Evolutionary conservation across 2,888 invertebrate species (phyloP), one percentile per base, ranked within the genome.

Genomic region (Drosophila ezoana): DNA sequence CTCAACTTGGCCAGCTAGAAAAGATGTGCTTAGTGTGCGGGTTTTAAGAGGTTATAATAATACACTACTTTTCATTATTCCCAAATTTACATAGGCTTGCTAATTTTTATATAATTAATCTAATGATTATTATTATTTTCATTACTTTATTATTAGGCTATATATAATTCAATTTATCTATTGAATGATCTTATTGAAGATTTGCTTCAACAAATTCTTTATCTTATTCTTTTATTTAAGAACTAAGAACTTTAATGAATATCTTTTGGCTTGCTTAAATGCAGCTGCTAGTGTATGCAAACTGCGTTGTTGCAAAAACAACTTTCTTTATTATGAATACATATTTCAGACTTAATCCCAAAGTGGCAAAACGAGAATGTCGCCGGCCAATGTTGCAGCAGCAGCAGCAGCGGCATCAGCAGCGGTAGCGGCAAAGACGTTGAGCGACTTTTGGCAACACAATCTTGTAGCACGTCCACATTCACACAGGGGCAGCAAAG

Each of bases 321-420:
- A 44, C 48, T 77, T 74, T 68, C 72, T 76, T 67, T 63, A 48
- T 83, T 88, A 88, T 83, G 75, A 88, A 88, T 86, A 80, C 86
- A 83, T 86, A 83, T 88, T 83, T 83, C 81, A 88, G 71, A 80
- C 87, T 88, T 88, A 84, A 84, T 84, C 87, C 81, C 72, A 81
- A 89, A 86, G 85, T 86, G 87, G 85, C 89, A 78, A 87, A 86
- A 86, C 85, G 80, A 89, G 85, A 86, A 79, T 78, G 75, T 77
- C 68, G 69, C 64, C 56, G 61, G 48, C 59, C 66, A 77, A 84
- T 79, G 85, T 81, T 76, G 81, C 86, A 81, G 40, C 48, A 40
- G 64, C 57, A 43, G 81, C 86, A 81, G 40, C 48, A 40, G 64
- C 57, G 44, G 48, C 48, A 41, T 81, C 81, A 77, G 38, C 51